A percentile compares a stretch with the other conserved stretches of the same genome.
phyloP scores from a whole-genome alignment of 2,888 invertebrate genomes.

The Diplazon laetatorius region DNA sequence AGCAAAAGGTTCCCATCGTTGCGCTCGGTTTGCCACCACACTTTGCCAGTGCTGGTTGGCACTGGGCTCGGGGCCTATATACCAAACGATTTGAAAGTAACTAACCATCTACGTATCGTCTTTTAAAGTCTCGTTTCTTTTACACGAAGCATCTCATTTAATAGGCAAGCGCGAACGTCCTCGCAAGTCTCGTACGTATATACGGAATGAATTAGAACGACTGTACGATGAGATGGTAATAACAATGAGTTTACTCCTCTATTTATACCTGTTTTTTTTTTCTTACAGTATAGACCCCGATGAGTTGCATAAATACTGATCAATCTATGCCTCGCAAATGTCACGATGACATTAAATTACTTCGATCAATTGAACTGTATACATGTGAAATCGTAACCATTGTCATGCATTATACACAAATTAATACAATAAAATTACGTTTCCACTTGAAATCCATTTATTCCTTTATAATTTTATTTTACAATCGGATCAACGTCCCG shows the following conservation, averaged over 20 bases:
- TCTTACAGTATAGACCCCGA: background rate
- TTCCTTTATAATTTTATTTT: background rate
- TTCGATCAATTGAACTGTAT: background rate
- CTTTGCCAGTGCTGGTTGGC: constrained; percentile 42
- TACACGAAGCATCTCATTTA: constrained; percentile 65
- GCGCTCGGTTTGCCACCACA: constrained; percentile 54
- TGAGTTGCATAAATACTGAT: constrained; percentile 16
- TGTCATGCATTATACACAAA: too few species aligned
- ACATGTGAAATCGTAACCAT: too few species aligned
- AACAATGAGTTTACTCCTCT: constrained; percentile 65
- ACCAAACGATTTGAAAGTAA: constrained; percentile 64
- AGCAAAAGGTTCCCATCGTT: constrained; percentile 58
- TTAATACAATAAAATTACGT: too few species aligned
- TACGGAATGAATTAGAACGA: constrained; percentile 72
- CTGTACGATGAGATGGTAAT: constrained; percentile 69
- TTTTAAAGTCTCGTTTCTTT: constrained; percentile 11
- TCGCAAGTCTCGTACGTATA: constrained; percentile 55
- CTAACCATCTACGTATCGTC: constrained; percentile 52
- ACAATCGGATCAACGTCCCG: background rate
- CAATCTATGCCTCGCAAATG: background rate
- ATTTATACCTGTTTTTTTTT: constrained; percentile 23
- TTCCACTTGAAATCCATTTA: too few species aligned
- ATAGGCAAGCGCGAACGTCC: constrained; percentile 67
- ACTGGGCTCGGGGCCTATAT: constrained; percentile 29
- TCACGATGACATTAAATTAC: background rate